phyloP scores from a whole-genome alignment of 2,113 vertebrate genomes.

The Corythornis madagascariensis region DNA sequence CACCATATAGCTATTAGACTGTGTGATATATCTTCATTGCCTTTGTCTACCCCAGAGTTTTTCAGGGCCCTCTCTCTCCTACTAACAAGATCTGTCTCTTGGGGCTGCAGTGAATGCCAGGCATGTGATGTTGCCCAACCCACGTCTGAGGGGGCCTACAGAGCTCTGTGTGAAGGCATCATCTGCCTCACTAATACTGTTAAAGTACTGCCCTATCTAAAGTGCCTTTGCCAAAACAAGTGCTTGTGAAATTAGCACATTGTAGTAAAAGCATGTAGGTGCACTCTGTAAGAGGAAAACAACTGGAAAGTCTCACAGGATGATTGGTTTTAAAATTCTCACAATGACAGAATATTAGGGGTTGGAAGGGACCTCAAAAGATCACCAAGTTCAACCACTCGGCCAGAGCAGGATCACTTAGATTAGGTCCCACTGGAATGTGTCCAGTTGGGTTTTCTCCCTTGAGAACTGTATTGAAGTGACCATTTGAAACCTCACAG shows the following conservation, averaged over 20 bases:
- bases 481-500: background rate
- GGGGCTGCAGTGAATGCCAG: accelerated
- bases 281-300: background rate
- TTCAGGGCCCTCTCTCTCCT: background rate
- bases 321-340: background rate
- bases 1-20: accelerated
- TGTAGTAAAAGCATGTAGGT: background rate
- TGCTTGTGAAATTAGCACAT: background rate
- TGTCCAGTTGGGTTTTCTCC: background rate
- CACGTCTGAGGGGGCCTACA: background rate
- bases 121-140: accelerated
- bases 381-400: too few relatives aligned
- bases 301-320: background rate
- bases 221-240: background rate
- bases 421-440: too few relatives aligned
- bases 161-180: accelerated
- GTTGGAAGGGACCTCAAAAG: too few relatives aligned
- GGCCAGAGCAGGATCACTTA: too few relatives aligned
- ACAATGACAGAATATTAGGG: too few relatives aligned
- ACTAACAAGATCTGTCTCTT: background rate
- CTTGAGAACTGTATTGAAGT: background rate
- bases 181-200: accelerated
- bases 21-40: accelerated
- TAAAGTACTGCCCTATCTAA: too few relatives aligned
- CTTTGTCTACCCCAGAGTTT: background rate